A percentile compares a stretch with the other conserved stretches of the same genome.
Conservation (phyloP, 2,113 vertebrate genomes). For the Chaenocephalus aceratus region DNA sequence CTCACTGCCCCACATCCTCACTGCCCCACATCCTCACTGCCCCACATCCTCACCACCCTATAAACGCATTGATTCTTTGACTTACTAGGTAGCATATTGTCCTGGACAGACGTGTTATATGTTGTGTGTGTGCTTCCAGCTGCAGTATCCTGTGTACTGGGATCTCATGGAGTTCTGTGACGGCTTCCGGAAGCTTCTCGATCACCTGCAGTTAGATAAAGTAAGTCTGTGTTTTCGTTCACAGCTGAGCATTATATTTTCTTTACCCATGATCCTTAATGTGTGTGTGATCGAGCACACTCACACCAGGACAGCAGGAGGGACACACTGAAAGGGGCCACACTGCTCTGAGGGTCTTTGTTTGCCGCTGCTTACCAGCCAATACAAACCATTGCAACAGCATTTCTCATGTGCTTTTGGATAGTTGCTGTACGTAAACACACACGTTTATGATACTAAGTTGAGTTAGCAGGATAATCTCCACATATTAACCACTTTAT, state of each 20-base stretch:
- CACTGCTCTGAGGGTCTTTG: no score
- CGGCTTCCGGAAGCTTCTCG: constrained; percentile 96
- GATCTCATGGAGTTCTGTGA: constrained; percentile 98
- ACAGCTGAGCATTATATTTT: background rate
- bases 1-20: no score
- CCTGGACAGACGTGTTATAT: background rate
- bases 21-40: no score
- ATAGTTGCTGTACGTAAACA: no score
- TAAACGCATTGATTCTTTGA: background rate
- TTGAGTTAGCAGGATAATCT: no score
- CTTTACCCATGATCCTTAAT: background rate
- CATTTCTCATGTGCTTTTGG: no score
- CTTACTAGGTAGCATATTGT: background rate
- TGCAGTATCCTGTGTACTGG: constrained; percentile 99
- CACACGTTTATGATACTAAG: no score
- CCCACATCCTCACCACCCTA: no score
- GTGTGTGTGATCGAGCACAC: no score
- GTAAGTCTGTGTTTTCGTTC: constrained; percentile 69
- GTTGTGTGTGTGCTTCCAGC: constrained; percentile 60
- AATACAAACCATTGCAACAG: background rate
- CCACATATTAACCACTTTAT: no score
- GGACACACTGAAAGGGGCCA: no score
- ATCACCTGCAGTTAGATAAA: constrained; percentile 97
- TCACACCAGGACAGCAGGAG: no score
- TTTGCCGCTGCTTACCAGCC: background rate